Conservation (phyloP, 2,797 vertebrate species). For the Oreonectes daqikongensis region DNA sequence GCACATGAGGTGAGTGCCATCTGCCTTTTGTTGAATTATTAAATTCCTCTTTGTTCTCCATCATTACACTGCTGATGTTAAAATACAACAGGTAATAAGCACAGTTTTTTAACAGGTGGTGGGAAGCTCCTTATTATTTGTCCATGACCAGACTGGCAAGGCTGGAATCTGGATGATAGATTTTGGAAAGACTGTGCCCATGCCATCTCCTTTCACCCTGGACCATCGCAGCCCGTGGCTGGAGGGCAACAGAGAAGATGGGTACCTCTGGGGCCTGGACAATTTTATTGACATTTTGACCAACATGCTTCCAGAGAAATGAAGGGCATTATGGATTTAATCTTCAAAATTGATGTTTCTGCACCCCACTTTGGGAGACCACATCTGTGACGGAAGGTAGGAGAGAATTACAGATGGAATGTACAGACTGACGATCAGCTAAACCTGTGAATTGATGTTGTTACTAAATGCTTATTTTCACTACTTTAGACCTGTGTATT, state of each 20-base stretch:
- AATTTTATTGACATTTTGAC: constrained; percentile 79
- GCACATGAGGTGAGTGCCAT: constrained; percentile 79
- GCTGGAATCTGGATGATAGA: constrained; percentile 92
- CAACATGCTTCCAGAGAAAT: constrained; percentile 59
- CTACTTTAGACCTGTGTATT: constrained; percentile 18
- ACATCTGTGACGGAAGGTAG: not conserved
- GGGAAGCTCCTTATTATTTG: constrained; percentile 86
- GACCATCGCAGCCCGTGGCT: constrained; percentile 83
- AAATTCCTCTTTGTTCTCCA: not conserved
- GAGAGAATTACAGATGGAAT: not conserved
- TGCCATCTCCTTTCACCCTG: constrained; percentile 72
- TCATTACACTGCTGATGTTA: not conserved
- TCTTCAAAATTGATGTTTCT: not conserved
- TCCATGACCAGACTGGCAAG: constrained; percentile 80
- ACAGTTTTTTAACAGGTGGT: constrained; percentile 75
- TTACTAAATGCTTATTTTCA: not conserved
- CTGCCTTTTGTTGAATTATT: not conserved
- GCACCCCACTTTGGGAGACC: not conserved
- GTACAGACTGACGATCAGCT: constrained; percentile 5
- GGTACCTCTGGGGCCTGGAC: constrained; percentile 87
- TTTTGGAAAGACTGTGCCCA: constrained; percentile 82
- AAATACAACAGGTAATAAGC: not conserved
- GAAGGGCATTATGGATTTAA: constrained; percentile 3
- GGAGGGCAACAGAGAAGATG: constrained; percentile 85
- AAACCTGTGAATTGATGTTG: constrained; percentile 17